These are phyloP conservation scores for Drosophila bocki DNA, from an alignment of 1,140 invertebrate species.

Conservation along the genomic window DNA sequence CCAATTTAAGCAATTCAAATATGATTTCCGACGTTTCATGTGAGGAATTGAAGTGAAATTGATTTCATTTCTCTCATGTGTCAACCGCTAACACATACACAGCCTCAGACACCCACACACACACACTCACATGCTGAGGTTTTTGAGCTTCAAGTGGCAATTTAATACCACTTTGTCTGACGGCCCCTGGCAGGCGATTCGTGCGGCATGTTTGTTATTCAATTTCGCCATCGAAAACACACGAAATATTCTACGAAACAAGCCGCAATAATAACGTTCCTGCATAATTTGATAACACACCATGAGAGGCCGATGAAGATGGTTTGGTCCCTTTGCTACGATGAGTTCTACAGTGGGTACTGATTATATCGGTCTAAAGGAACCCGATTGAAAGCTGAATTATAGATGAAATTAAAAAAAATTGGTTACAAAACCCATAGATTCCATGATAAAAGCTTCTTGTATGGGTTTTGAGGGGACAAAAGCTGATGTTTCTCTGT, in stretches of 20 bases:
- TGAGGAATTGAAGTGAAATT: constrained; percentile 44
- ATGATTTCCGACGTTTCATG: constrained; percentile 36
- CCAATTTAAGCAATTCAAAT: constrained; percentile 41
- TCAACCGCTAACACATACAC: constrained; percentile 14
- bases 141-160: constrained; percentile 69
- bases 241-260: constrained; percentile 63
- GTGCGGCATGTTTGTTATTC: constrained; percentile 67
- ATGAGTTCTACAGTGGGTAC: constrained; percentile 43
- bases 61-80: constrained; percentile 42
- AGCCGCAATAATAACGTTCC: constrained; percentile 76
- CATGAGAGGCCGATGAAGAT: constrained; percentile 46
- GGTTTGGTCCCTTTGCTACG: constrained; percentile 33
- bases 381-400: not conserved
- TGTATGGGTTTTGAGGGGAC: too few relatives aligned
- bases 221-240: constrained; percentile 72
- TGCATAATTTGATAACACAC: constrained; percentile 73
- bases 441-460: too few relatives aligned
- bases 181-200: constrained; percentile 24
- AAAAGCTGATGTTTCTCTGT: not conserved
- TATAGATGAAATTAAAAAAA: not conserved
- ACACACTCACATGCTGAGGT: constrained; percentile 21
- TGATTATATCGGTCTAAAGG: too few relatives aligned
- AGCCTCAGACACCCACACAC: not conserved
- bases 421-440: not conserved
- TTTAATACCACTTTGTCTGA: constrained; percentile 72